phyloP scores from a whole-genome alignment of 2,797 vertebrate genomes.

The Manis crassicaudata region DNA sequence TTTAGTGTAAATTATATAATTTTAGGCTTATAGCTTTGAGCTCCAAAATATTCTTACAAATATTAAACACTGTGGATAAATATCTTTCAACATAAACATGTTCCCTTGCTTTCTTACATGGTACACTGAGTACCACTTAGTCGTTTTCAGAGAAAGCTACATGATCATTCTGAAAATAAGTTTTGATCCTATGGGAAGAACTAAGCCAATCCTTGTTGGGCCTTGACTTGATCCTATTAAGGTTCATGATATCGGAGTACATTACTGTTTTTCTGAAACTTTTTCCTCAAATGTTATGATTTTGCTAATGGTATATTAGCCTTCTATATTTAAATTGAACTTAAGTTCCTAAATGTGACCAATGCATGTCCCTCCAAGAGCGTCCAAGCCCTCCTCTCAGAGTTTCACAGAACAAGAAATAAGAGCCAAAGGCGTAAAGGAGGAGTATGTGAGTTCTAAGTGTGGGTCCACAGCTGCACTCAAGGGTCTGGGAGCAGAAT shows the following conservation, averaged over 20 bases:
- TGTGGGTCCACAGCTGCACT: not conserved
- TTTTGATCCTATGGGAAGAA: not conserved
- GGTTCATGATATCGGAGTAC: not conserved
- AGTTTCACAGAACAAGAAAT: not conserved
- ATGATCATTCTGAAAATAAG: not conserved
- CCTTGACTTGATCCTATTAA: not conserved
- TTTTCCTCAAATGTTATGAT: not conserved
- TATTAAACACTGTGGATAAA: not conserved
- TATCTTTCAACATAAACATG: constrained; percentile 7
- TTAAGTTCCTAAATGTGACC: not conserved
- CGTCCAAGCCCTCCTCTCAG: not conserved
- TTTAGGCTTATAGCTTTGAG: not conserved
- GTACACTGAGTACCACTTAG: not conserved
- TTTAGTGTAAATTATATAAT: not conserved
- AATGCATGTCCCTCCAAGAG: not conserved
- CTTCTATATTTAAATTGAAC: not conserved
- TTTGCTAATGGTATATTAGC: not conserved
- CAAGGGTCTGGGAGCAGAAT: not conserved
- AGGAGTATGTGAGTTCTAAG: not conserved
- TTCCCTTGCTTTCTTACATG: not conserved
- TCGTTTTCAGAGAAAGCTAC: constrained; percentile 1
- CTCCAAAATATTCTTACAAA: not conserved
- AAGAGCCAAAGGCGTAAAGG: not conserved
- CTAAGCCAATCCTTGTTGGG: not conserved
- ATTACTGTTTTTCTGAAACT: not conserved